phyloP scores from a whole-genome alignment of 2,797 vertebrate genomes.

The Trematomus bernacchii region DNA sequence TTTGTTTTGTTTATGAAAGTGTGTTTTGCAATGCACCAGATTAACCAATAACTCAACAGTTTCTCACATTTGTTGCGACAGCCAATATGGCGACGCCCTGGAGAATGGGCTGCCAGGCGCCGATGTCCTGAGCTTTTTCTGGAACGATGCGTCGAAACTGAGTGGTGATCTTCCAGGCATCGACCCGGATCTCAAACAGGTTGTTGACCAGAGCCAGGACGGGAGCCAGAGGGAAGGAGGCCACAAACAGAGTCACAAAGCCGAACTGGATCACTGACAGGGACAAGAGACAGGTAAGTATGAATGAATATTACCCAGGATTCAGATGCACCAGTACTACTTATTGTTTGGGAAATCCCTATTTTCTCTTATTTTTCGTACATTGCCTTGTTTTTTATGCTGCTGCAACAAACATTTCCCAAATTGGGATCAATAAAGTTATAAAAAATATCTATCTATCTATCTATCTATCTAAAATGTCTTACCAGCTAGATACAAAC shows the following conservation, averaged over 20 bases:
- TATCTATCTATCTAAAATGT: too few species aligned
- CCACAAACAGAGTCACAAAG: conserved; percentile 96
- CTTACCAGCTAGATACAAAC: too few species aligned
- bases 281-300: not conserved
- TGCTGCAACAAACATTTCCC: too few species aligned
- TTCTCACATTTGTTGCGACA: conserved; percentile 92
- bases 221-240: conserved; percentile 95
- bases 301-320: not conserved
- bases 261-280: conserved; percentile 95
- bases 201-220: conserved; percentile 95
- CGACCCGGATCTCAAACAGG: conserved; percentile 92
- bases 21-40: not conserved
- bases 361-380: not conserved
- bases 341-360: not conserved
- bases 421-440: too few species aligned
- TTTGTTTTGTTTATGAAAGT: too few species aligned
- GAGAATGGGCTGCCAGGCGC: conserved; percentile 96
- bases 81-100: conserved; percentile 93
- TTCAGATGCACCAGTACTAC: not conserved
- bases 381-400: too few species aligned
- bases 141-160: conserved; percentile 91
- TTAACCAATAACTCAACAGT: not conserved
- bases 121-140: conserved; percentile 93
- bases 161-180: conserved; percentile 95
- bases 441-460: too few species aligned